Evolutionary conservation across 2,113 vertebrate genomes (phyloP), one percentile per base, ranked within the genome.

Genomic region (Mungos mungo): DNA sequence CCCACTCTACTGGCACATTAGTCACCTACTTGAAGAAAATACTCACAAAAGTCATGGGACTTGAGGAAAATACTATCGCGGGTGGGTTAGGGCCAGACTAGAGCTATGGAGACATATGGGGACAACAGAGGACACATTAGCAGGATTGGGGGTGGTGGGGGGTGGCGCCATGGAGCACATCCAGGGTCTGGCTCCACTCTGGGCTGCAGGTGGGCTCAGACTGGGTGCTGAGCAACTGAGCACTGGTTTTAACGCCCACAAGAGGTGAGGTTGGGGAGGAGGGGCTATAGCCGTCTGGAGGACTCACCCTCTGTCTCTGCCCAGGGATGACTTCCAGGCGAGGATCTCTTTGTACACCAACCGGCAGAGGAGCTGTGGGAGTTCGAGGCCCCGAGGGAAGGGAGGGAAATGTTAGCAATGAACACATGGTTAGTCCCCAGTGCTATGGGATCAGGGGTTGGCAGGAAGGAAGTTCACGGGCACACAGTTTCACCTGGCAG

Each of bases 341-440:
- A 98, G 98, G 29, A 98, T 93, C 97, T 99, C 99, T 94, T 99
- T 99, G 97, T 99, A 99, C 65, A 99, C 99, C 82, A 99, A 97
- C 0, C 99, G 99, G 96, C 99, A 98, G 50, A 99, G 98, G 79
- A 99, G 98, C 99, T 99, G 98, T 52, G 94, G 91, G 47, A 77
- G 87, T 72, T 6, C 7, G 11, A 3, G 50, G 71, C 57, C n/a
- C 71, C 86, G 38, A 76, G 60, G 35, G 65, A 38, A 65, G 81
- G 84, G 57, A 19, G 47, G 41, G 57, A 14, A 31, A 52, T 16
- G 0, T 52, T 5, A 92, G 35, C 74, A 10, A 4, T 16, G 47
- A 63, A 50, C 66, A 29, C 6, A 1, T 0, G 69, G 41, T 31
- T 6, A 9, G 60, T 38, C 35, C 50, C 89, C n/a, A 7, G 23